Evolutionary conservation across 1,140 invertebrate species (phyloP), one percentile per base, ranked within the genome.

Genomic region (Drosophila rufa): DNA sequence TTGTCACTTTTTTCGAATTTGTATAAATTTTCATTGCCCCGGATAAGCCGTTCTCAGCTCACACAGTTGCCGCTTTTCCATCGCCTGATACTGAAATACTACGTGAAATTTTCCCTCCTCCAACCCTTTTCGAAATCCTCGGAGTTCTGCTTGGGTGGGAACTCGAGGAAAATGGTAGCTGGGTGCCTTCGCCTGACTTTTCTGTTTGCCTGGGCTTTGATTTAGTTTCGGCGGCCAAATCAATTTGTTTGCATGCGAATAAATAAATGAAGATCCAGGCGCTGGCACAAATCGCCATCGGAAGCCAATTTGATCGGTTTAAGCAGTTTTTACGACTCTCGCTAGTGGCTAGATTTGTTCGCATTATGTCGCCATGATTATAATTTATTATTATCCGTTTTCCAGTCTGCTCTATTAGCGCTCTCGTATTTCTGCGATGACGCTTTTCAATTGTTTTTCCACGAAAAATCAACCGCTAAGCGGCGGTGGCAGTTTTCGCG

Each of bases 21-120:
- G 83, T 91, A 89, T 92, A 92, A 92, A 92, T 92, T 90, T 91
- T 92, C 91, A 92, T 92, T 92, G 84, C 75, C 79, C 79, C 73
- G 91, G 91, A 92, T 92, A 92, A 92, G 91, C 91, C 91, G 75
- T 69, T 73, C 71, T 59, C 75, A 71, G 66, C 66, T 42, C 66
- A 65, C 66, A 69, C 66, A 69, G 61, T 67, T 46, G 61, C 43
- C 69, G 66, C 51, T 47, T 68, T 47, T 50, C 60, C n/a, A 43
- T 40, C 27, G 69, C 53, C 67, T 92, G 83, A 92, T 92, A 91
- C 91, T 92, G 73, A 89, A 92, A 92, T 92, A 92, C 84, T 84
- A 89, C 85, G 81, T 89, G 85, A 81, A 85, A 90, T 87, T 89
- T 87, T 50, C 58, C 43, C 58, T 40, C 55, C 53, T 25, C 53